Base-by-base conservation (phyloP, 2,113 vertebrate genomes). In the Castor canadensis region DNA sequence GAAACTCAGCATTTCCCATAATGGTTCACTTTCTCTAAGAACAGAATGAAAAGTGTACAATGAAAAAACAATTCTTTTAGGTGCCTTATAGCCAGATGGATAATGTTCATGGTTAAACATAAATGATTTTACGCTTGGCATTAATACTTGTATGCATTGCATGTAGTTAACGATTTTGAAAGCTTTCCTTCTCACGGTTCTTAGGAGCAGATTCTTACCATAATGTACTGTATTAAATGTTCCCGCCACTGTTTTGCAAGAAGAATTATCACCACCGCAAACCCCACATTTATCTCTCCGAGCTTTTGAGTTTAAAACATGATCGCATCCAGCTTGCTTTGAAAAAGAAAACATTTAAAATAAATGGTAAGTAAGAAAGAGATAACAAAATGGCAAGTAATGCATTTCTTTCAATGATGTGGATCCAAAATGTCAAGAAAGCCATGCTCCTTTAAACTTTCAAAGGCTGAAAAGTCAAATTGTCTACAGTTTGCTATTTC, bases 281-380 rank as follows among this genome's bases (percentile, higher is more conserved):
- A 99, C 99, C 6, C 99, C 99, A 96, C 99, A 99, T 97, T 99
- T 99, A 98, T 99, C 99, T 98, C 99, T 99, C 98, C 99, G 99
- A 95, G 99, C 99, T 98, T 99, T 99, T 87, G 99, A 99, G 98
- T 99, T 99, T 97, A 99, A 98, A 93, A 99, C 99, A 82, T 99
- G 99, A 98, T 99, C 99, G 20, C 99, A 99, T 98, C 99, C 99
- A 52, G 99, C 99, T 99, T 99, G 99, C 99, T 99, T 99, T 98
- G 98, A 86, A 96, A 98, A 97, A 97, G 84, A 98, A 98, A 98
- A 98, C 97, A 92, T 86, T 96, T 97, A 96, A 97, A 91, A 95
- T 89, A 97, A 97, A 97, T 60, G 92, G 89, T 97, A 96, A 97
- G 93, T 80, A 96, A 66, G 43, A 62, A 0, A 73, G 82, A 91